Base-by-base conservation (phyloP, 2,797 vertebrate species). In the Microchirus variegatus region DNA sequence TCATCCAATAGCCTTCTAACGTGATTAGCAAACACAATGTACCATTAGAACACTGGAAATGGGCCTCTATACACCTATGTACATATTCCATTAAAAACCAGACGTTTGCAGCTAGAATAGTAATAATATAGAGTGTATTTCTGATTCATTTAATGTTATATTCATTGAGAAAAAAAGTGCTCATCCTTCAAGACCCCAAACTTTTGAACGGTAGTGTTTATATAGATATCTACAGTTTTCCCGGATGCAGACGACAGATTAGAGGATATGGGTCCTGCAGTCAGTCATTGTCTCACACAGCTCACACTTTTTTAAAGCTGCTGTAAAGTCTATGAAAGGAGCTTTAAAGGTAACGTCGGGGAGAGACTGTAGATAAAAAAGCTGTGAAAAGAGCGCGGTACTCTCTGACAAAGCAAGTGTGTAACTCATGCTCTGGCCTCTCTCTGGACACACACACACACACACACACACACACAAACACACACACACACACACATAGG, bases 401-500 rank as follows among this genome's bases (percentile, higher is more conserved):
- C 70, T 86, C 60, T 51, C 61, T 76, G 67, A 87, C 82, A 90
- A 88, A 85, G 82, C 65, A 70, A 66, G 59, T 52, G 57, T 86
- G 84, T 87, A 86, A 90, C 83, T 83, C 77, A 89, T 89, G 84
- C 75, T 77, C 73, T 78, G 73, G 68, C 78, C 85, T 57, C 72
- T 55, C 73, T 74, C 49, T 70, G 60, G 59, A 62, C 61, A 51
- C 55, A 61, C 68, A 77, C 62, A 67, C 42, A 70, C 52, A 69
- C 38, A 67, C 68, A 56, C 59, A 64, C 56, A 59, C 69, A 52
- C 67, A 37, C 52, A 59, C 53, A 68, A 59, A 63, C 78, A 73
- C 43, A 68, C 55, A 73, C 42, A 56, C 59, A 64, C 56, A 59
- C 69, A 52, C 67, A 37, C 52, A 59, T 50, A 68, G 65, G 1